A percentile compares a stretch with the other conserved stretches of the same genome.
Conservation (phyloP, 2,888 invertebrate species). For the Gortyna flavago region DNA sequence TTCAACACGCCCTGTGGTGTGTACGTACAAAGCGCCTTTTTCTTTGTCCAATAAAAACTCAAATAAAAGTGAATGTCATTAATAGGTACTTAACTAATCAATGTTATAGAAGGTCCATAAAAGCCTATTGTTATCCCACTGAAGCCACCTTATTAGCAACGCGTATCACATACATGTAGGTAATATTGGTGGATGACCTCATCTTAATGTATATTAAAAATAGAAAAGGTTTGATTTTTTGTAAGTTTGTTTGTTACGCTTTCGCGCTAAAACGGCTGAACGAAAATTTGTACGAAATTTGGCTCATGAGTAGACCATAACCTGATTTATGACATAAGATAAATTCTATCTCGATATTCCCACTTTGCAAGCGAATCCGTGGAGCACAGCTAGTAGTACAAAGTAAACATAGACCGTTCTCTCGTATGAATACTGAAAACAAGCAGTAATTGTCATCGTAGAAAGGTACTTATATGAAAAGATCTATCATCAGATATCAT, state of each 20-base stretch:
- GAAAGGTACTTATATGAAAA: not conserved
- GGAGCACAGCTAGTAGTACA: not conserved
- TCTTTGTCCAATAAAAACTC: not conserved
- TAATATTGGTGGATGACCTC: not conserved
- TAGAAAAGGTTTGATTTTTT: not conserved
- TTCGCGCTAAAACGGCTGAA: not conserved
- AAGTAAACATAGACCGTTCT: not conserved
- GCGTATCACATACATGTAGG: not conserved
- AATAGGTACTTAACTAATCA: not conserved
- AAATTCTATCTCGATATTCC: not conserved
- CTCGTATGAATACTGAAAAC: not conserved
- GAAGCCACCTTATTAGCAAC: not conserved
- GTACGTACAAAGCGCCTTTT: not conserved
- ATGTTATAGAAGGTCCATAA: not conserved
- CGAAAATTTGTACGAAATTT: not conserved
- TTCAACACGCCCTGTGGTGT: not conserved
- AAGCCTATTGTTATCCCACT: not conserved
- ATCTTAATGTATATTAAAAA: not conserved
- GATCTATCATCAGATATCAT: slow-evolving; percentile 35
- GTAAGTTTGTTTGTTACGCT: not conserved
- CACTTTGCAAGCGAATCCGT: not conserved
- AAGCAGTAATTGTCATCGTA: not conserved
- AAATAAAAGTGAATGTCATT: not conserved
- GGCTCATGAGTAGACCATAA: not conserved
- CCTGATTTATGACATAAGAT: not conserved